Evolutionary conservation across 2,797 vertebrate genomes (phyloP), one percentile per base, ranked within the genome.

Genomic region (Momotus momota): DNA sequence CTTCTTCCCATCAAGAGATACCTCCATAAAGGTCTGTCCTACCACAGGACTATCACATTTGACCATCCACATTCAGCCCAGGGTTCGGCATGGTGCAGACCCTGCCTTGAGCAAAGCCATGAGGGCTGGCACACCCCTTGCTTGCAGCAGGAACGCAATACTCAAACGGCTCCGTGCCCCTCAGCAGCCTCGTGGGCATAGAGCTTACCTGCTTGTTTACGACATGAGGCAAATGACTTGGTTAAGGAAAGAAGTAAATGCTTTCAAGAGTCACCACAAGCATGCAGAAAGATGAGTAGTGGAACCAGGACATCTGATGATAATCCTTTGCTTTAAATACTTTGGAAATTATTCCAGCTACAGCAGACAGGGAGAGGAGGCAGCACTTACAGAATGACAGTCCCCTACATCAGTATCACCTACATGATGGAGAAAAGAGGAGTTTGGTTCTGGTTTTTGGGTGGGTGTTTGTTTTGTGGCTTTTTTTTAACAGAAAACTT

Each of bases 101-200:
- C 10, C 0, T 51, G 81, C 51, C 22, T 69, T 83, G 52, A 58
- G 51, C 58, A 81, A 79, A 73, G 54, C 46, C 55, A 6, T 0
- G 2, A 25, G 0, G 4, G n/a, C 21, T 38, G 19, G 23, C 49
- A 54, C 9, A 5, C 3, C 0, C 2, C 57, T 29, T 7, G 29
- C 33, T 72, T 40, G 27, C 67, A 61, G 25, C 70, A 77, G 79
- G 40, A 25, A 29, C 14, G 15, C 2, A 10, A 38, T 16, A 12
- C 31, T 20, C 49, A 61, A 41, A 10, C 6, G 72, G 10, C 35
- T 78, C 48, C 61, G 35, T 35, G 35, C 35, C 35, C 35, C 35
- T 35, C 31, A 4, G 35, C 71, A 85, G 29, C 27, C 67, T 48
- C 17, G 0, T 29, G 43, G 51, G 6, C 10, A 0, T 1, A 23